Evolutionary conservation across 2,888 invertebrate species (phyloP).

Genomic region (Teinopalpus imperialis): DNA sequence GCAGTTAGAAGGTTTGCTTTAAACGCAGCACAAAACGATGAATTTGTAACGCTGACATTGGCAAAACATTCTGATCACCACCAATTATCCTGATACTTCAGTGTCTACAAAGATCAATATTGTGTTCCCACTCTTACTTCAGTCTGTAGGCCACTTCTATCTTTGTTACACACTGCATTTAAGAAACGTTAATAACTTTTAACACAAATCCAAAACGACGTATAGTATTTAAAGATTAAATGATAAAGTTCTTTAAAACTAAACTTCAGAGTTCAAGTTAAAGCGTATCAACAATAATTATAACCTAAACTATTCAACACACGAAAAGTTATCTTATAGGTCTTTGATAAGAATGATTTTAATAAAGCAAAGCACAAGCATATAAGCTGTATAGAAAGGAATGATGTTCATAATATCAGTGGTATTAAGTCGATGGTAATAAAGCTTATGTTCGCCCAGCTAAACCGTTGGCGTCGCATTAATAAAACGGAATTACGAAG

Average conservation of each 20-base stretch:
- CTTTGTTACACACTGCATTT: slow-evolving; percentile 45
- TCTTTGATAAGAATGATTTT: slow-evolving; percentile 30
- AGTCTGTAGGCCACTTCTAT: slow-evolving; percentile 28
- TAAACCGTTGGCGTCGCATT: slow-evolving; percentile 45
- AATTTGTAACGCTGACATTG: slow-evolving; percentile 73
- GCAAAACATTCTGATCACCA: slow-evolving; percentile 77
- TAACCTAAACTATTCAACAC: not conserved
- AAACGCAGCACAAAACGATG: slow-evolving; percentile 65
- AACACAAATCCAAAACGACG: slow-evolving; percentile 30
- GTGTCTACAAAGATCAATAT: slow-evolving; percentile 44
- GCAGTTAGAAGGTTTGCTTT: slow-evolving; percentile 10
- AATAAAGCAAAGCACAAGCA: not conserved
- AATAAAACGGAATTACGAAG: slow-evolving; percentile 66
- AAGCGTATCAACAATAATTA: not conserved
- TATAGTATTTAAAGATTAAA: not conserved
- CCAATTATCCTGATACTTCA: slow-evolving; percentile 73
- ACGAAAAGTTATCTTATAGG: slow-evolving; percentile 9
- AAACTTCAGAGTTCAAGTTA: not conserved
- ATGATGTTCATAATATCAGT: slow-evolving; percentile 45
- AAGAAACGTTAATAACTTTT: slow-evolving; percentile 60
- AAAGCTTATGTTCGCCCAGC: slow-evolving; percentile 69
- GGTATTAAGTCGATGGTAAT: slow-evolving; percentile 57
- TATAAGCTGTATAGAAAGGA: slow-evolving; percentile 5
- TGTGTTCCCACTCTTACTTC: slow-evolving; percentile 34
- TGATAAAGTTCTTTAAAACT: slow-evolving; percentile 4